A percentile compares a stretch with the other conserved stretches of the same genome.
phyloP scores from a whole-genome alignment of 2,797 vertebrate genomes.

The Pipistrellus pygmaeus region DNA sequence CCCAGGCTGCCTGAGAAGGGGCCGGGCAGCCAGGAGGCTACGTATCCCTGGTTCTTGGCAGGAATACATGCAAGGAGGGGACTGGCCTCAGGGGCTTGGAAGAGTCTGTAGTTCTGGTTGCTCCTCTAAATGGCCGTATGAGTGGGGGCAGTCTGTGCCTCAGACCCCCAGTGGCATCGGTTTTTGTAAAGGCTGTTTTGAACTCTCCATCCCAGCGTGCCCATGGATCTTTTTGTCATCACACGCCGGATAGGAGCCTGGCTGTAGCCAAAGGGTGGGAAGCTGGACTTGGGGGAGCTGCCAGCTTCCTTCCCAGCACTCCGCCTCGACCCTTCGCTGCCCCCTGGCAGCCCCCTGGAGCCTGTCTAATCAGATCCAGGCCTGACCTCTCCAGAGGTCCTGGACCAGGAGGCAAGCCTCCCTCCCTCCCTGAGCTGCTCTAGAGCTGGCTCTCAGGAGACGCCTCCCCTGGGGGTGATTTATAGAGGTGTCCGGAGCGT shows the following conservation, averaged over 20 bases:
- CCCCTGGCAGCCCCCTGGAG: conserved; percentile 46
- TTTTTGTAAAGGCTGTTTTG: conserved; percentile 31
- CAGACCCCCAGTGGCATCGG: neutral
- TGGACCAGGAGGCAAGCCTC: conserved; percentile 71
- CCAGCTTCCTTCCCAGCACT: conserved; percentile 46
- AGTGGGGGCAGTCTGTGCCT: neutral
- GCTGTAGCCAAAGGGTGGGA: neutral
- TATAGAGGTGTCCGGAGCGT: conserved; percentile 58
- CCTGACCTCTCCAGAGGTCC: conserved; percentile 76
- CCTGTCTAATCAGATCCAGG: conserved; percentile 86
- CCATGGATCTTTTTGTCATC: neutral
- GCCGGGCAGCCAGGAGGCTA: neutral
- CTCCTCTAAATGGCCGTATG: neutral
- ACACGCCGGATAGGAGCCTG: neutral
- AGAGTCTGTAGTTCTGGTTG: neutral
- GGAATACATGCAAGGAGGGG: neutral
- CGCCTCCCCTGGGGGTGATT: conserved; percentile 76
- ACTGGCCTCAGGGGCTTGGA: neutral
- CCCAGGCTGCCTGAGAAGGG: neutral
- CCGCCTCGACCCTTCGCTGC: neutral
- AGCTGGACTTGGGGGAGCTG: neutral
- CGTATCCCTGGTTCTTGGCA: neutral
- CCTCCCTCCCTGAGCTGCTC: conserved; percentile 62
- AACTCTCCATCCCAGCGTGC: neutral
- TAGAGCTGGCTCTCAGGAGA: conserved; percentile 62